These are phyloP conservation scores for Syrista parreyssii DNA, from an alignment of 2,888 invertebrate species.

Conservation along the genomic window DNA sequence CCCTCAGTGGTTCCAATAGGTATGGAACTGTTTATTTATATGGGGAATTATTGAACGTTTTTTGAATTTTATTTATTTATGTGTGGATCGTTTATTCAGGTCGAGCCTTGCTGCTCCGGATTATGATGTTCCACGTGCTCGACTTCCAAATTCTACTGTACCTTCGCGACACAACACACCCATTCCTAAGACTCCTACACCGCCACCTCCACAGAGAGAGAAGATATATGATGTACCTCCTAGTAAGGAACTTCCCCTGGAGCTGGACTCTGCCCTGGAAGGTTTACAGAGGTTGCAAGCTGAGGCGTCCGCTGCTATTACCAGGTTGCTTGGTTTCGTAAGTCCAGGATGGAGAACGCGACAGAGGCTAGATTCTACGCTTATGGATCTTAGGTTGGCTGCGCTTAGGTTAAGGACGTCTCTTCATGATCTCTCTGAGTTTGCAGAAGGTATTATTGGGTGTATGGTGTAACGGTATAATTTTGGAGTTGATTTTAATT, in stretches of 20 bases:
- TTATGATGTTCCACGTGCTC: conserved; percentile 76
- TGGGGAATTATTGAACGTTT: background rate
- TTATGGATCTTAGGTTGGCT: conserved; percentile 87
- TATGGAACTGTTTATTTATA: conserved; percentile 47
- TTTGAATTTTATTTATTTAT: background rate
- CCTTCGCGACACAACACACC: conserved; percentile 55
- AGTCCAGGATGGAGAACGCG: conserved; percentile 85
- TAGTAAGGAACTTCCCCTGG: conserved; percentile 77
- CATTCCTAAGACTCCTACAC: conserved; percentile 33
- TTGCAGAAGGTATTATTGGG: conserved; percentile 76
- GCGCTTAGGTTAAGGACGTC: conserved; percentile 82
- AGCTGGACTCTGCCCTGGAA: conserved; percentile 81
- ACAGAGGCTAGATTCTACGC: conserved; percentile 80
- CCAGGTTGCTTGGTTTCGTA: conserved; percentile 81
- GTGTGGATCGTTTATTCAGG: conserved; percentile 26
- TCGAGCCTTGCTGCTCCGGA: conserved; percentile 73
- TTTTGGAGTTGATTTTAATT: background rate
- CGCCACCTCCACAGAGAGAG: conserved; percentile 41
- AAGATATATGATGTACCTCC: conserved; percentile 75
- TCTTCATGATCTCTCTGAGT: conserved; percentile 88
- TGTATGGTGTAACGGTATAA: background rate
- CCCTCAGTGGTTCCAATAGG: conserved; percentile 69
- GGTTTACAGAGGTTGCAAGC: conserved; percentile 79
- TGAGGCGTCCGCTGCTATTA: conserved; percentile 85
- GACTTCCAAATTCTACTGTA: conserved; percentile 53